Percentiles rank a stretch among this genome's conserved stretches.
These are phyloP conservation scores for Troides aeacus DNA, from an alignment of 2,888 invertebrate species.

Conservation along the genomic window DNA sequence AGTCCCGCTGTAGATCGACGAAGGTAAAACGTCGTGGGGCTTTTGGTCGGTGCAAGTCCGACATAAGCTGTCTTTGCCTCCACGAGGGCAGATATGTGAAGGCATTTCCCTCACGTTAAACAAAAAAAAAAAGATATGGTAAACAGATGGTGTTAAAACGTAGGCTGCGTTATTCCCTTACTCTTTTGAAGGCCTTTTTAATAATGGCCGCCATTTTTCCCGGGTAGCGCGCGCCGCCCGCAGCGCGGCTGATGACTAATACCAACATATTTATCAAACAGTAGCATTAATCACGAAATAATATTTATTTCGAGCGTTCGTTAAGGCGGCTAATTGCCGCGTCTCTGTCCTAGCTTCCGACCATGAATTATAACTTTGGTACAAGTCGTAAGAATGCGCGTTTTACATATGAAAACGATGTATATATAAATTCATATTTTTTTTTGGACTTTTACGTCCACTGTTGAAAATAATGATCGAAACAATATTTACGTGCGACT, in stretches of 20 bases:
- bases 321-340: constrained; percentile 75
- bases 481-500: too few relatives aligned
- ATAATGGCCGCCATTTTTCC: constrained; percentile 23
- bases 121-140: constrained; percentile 5
- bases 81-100: too few relatives aligned
- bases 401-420: background rate
- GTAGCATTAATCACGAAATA: constrained; percentile 70
- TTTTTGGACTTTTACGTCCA: too few relatives aligned
- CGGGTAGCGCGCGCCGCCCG: constrained; percentile 1
- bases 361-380: constrained; percentile 67
- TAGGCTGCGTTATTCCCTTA: constrained; percentile 8
- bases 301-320: constrained; percentile 78
- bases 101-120: too few relatives aligned
- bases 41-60: too few relatives aligned
- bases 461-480: too few relatives aligned
- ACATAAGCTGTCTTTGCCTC: too few relatives aligned
- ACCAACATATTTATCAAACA: constrained; percentile 65
- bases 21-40: too few relatives aligned
- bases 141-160: constrained; percentile 1
- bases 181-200: constrained; percentile 20
- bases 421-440: too few relatives aligned
- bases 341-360: constrained; percentile 65
- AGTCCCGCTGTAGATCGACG: too few relatives aligned
- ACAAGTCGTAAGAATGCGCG: constrained; percentile 41
- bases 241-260: constrained; percentile 47